Percentiles rank a stretch among this genome's conserved stretches.
These are phyloP conservation scores for Vespertilio murinus DNA, from an alignment of 2,797 vertebrate genomes.

Conservation along the genomic window DNA sequence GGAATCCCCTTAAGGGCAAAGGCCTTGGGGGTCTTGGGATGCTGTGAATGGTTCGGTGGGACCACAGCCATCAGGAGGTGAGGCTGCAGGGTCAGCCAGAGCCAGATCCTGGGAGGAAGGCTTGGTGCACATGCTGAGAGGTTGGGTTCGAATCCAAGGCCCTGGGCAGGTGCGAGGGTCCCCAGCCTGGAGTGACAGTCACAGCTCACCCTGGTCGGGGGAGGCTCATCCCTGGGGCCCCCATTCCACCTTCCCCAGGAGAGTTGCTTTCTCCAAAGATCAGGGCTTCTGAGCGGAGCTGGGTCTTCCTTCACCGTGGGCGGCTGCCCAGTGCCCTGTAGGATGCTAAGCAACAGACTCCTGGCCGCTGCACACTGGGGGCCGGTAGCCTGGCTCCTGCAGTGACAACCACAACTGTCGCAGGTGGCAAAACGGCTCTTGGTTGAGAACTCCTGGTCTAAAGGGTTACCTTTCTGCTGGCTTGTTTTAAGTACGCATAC, in stretches of 20 bases:
- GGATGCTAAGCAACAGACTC: neutral
- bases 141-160: neutral
- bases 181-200: neutral
- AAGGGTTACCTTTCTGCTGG: neutral
- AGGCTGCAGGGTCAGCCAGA: neutral
- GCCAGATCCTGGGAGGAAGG: neutral
- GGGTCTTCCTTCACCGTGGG: neutral
- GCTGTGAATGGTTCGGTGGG: neutral
- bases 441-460: neutral
- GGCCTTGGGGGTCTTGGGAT: no score
- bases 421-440: neutral
- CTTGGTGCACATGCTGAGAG: rapidly evolving
- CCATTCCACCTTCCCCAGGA: neutral
- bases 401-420: neutral
- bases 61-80: neutral
- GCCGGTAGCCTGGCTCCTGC: no score
- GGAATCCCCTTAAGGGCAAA: neutral
- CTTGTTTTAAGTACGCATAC: no score
- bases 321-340: no score
- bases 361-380: neutral
- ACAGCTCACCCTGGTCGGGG: neutral
- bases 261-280: neutral
- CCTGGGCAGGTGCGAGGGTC: no score
- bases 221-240: neutral
- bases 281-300: neutral